Conservation (phyloP, 2,797 vertebrate species). For the Jordanella pulchra region DNA sequence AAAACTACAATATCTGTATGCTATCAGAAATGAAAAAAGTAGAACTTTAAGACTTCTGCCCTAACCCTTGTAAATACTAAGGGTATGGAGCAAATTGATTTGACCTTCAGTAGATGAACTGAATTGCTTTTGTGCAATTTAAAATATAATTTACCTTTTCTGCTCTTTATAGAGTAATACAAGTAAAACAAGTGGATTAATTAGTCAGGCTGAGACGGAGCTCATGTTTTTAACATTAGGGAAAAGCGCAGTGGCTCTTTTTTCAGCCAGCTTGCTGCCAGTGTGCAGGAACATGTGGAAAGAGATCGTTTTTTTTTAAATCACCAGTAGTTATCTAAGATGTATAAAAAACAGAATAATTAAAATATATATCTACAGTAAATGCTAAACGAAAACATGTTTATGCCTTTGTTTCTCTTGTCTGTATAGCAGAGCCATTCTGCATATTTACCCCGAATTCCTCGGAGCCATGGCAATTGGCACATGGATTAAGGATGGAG, state of each 20-base stretch:
- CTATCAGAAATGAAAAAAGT: too few species aligned
- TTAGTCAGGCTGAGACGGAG: background rate
- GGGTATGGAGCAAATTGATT: background rate
- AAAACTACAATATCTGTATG: too few species aligned
- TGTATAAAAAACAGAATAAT: background rate
- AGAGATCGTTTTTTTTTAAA: background rate
- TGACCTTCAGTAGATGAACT: background rate
- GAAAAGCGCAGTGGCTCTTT: background rate
- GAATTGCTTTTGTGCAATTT: background rate
- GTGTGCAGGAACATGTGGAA: background rate
- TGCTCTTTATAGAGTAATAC: background rate
- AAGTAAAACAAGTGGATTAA: background rate
- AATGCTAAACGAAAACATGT: conserved; percentile 10
- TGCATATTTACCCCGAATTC: conserved; percentile 70
- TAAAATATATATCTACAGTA: background rate
- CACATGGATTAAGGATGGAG: conserved; percentile 59
- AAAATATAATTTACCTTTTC: background rate
- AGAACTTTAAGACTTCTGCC: background rate
- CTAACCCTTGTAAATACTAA: background rate
- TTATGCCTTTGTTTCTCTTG: conserved; percentile 11
- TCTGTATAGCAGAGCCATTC: conserved; percentile 25
- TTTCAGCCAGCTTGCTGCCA: background rate
- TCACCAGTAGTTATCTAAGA: background rate
- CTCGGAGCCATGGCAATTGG: conserved; percentile 67
- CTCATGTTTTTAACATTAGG: background rate